Conservation (phyloP, 2,888 invertebrate species). For the Mesorhabditis belari region DNA sequence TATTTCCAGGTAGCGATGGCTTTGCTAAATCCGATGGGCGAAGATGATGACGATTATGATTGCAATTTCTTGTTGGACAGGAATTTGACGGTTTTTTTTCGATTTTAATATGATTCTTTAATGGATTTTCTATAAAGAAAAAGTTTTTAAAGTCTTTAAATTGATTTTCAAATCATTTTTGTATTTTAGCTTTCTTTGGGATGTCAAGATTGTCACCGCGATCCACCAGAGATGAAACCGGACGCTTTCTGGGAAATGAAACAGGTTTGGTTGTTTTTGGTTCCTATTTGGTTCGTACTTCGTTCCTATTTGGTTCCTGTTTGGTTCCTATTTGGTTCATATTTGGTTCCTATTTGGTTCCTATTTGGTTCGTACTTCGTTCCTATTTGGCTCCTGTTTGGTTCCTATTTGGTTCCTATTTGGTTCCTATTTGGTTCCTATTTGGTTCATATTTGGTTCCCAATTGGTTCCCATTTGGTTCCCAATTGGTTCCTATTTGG, state of each 20-base stretch:
- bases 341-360: too few species aligned
- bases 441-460: too few species aligned
- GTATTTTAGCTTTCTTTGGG: not conserved
- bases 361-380: too few species aligned
- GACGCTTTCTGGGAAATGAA: slow-evolving; percentile 26
- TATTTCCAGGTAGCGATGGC: slow-evolving; percentile 24
- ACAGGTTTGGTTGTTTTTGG: not conserved
- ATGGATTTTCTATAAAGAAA: not conserved
- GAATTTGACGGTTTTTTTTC: slow-evolving; percentile 16
- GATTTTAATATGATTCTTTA: not conserved
- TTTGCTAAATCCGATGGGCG: slow-evolving; percentile 28
- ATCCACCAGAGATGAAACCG: slow-evolving; percentile 18
- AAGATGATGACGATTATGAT: slow-evolving; percentile 32
- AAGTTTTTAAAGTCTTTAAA: not conserved
- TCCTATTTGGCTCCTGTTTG: too few species aligned
- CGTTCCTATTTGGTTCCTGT: too few species aligned
- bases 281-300: not conserved
- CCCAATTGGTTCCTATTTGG: too few species aligned
- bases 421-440: too few species aligned
- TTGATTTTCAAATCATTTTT: not conserved
- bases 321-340: too few species aligned
- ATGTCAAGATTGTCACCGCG: slow-evolving; percentile 18
- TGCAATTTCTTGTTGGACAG: slow-evolving; percentile 28
- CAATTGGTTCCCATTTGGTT: too few species aligned
- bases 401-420: too few species aligned